phyloP scores from a whole-genome alignment of 2,113 vertebrate species.

The Arvicanthis niloticus region DNA sequence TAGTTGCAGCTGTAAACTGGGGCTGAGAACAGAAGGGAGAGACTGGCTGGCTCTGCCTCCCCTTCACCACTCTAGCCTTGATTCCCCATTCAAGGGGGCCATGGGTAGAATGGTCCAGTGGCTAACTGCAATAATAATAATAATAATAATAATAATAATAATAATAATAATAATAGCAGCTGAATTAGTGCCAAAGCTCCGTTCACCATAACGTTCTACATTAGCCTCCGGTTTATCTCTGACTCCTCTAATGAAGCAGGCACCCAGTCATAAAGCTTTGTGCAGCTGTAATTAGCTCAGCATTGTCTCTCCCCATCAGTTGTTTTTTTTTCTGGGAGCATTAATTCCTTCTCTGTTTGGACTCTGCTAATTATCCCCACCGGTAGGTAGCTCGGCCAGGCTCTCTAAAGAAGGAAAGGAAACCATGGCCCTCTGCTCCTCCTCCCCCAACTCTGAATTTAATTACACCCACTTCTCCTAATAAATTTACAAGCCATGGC shows the following conservation, averaged over 20 bases:
- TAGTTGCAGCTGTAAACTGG: background rate
- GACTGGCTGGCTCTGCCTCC: background rate
- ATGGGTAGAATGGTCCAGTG: conserved; percentile 37
- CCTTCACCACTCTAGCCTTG: background rate
- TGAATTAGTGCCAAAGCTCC: conserved; percentile 74
- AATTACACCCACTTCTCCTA: conserved; percentile 73
- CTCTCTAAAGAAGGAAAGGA: conserved; percentile 72
- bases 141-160: background rate
- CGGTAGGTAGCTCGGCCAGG: conserved; percentile 79
- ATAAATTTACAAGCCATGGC: conserved; percentile 72
- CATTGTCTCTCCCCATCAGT: conserved; percentile 82
- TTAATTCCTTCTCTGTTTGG: conserved; percentile 86
- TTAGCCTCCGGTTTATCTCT: conserved; percentile 72
- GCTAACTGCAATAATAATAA: conserved; percentile 17
- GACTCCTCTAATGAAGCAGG: conserved; percentile 82
- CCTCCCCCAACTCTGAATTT: conserved; percentile 65
- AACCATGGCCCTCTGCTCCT: conserved; percentile 26
- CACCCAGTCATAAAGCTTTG: conserved; percentile 79
- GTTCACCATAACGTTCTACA: conserved; percentile 75
- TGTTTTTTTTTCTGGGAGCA: conserved; percentile 80
- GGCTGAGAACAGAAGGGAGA: background rate
- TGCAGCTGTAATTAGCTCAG: conserved; percentile 83
- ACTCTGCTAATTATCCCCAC: conserved; percentile 86
- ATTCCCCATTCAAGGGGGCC: background rate
- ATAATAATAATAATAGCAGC: conserved; percentile 32